These are phyloP conservation scores for Paramisgurnus dabryanus DNA, from an alignment of 2,113 vertebrate genomes.

Conservation along the genomic window DNA sequence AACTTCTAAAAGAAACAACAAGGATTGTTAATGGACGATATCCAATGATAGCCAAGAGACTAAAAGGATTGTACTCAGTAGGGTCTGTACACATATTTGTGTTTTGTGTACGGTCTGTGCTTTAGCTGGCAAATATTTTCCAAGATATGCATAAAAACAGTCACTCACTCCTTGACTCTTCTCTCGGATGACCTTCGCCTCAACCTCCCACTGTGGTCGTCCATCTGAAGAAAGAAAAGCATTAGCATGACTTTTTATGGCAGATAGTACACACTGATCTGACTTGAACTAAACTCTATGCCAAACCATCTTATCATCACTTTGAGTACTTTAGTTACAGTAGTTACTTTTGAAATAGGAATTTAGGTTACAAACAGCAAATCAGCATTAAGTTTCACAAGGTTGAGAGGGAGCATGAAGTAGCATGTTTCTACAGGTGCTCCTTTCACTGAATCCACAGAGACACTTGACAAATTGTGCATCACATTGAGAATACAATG, in stretches of 20 bases:
- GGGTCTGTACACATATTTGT: not conserved
- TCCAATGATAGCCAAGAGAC: not conserved
- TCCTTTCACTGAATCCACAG: not conserved
- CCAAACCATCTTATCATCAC: not conserved
- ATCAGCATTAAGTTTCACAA: not conserved
- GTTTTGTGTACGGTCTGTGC: not conserved
- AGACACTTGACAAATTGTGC: not conserved
- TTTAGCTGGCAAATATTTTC: not conserved
- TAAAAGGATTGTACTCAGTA: not conserved
- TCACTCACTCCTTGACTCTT: slow-evolving; percentile 94
- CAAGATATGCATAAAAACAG: not conserved
- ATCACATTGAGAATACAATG: not conserved
- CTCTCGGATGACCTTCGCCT: slow-evolving; percentile 93
- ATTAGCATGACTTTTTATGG: not conserved
- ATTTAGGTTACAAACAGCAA: slow-evolving; percentile 1
- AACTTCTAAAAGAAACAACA: not conserved
- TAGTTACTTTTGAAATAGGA: not conserved
- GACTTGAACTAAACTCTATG: not conserved
- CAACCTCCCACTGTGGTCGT: slow-evolving; percentile 96
- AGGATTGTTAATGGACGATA: no score
- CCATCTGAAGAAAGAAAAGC: slow-evolving; percentile 79
- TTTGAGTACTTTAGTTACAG: not conserved
- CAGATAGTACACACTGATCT: not conserved
- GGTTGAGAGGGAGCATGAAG: not conserved
- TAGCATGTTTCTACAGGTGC: slow-evolving; percentile 12